Base-by-base conservation (phyloP, 2,797 vertebrate genomes). In the Echeneis naucrates region DNA sequence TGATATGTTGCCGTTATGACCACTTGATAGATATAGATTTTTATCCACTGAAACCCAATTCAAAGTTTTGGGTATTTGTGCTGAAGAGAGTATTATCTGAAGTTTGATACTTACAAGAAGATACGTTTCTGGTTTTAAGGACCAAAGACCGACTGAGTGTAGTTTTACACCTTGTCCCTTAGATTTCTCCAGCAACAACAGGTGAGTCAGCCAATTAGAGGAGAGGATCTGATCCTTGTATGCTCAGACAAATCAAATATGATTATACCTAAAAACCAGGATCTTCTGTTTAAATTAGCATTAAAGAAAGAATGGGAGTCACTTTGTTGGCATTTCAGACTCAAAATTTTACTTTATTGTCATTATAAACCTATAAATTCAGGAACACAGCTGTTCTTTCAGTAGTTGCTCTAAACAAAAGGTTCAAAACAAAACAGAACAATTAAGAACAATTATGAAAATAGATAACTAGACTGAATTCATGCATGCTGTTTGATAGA, bases 401-500 rank as follows among this genome's bases (percentile, higher is more conserved):
- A 70, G 38, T 68, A 60, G 27, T 38, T 16, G n/a, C 26, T 68
- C 14, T 33, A 3, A 57, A 59, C 55, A 60, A 65, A 44, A 55
- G 57, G 57, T 56, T 56, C 17, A 47, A 8, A 58, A 45, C 53
- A 68, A 74, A 71, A 68, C 6, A 8, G 35, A n/a, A n/a, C n/a
- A 75, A 72, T 55, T 55, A 70, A 11, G 57, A 33, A 52, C 68
- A 75, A 74, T 61, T 17, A 71, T 72, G 35, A 38, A 72, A 78
- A 83, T 75, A 76, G 78, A 84, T 61, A 72, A 72, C 23, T 70
- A 33, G 71, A 65, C 38, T 24, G 23, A 70, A 77, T 77, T n/a
- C 69, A 84, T 81, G 60, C 56, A 84, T 86, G 72, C 84, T 42
- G 60, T 82, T 81, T 86, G 83, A 82, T 82, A 54, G 13, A 40